These are phyloP conservation scores for Zonitis immaculata DNA, from an alignment of 2,888 invertebrate genomes.

Conservation along the genomic window DNA sequence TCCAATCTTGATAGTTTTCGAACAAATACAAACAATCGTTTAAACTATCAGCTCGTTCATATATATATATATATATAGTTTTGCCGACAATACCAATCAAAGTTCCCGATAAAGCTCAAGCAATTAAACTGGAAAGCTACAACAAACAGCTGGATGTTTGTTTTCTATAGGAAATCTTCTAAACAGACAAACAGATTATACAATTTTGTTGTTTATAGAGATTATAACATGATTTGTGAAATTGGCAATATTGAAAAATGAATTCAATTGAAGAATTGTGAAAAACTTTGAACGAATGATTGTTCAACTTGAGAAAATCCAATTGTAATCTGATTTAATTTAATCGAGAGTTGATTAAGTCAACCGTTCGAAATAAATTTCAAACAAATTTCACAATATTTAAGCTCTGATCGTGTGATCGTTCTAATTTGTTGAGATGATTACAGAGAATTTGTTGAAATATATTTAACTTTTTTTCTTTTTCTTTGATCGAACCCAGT, in stretches of 20 bases:
- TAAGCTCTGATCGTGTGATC: too few species aligned
- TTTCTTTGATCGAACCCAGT: background rate
- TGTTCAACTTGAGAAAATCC: background rate
- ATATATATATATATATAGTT: too few species aligned
- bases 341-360: constrained; percentile 13
- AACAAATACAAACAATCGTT: too few species aligned
- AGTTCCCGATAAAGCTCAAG: background rate
- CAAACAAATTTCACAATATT: constrained; percentile 8
- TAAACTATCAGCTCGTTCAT: background rate
- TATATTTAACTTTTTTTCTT: too few species aligned
- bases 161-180: background rate
- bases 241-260: background rate
- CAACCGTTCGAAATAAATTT: constrained; percentile 6
- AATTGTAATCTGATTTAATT: constrained; percentile 13
- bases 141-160: background rate
- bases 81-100: background rate
- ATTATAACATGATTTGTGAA: background rate
- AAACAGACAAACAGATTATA: background rate
- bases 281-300: background rate
- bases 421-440: too few species aligned
- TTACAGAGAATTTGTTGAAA: too few species aligned
- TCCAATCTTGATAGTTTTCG: background rate
- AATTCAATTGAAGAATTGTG: background rate
- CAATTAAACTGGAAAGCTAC: background rate
- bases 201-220: background rate